These are phyloP conservation scores for Callipepla californica DNA, from an alignment of 2,113 vertebrate genomes.

Conservation along the genomic window DNA sequence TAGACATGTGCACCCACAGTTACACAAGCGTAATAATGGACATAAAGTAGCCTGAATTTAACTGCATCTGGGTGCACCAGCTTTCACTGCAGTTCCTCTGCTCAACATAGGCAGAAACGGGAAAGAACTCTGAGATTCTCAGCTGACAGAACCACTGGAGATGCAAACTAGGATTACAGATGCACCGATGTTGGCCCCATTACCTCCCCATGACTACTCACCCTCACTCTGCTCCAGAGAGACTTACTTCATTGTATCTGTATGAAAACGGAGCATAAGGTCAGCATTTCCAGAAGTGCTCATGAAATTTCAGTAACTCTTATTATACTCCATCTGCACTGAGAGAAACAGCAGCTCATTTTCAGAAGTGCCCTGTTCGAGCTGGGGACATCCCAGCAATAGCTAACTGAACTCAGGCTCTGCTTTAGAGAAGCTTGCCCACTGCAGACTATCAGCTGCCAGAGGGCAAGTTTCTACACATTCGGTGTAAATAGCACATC, in stretches of 20 bases:
- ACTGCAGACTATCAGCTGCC: background rate
- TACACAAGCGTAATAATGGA: background rate
- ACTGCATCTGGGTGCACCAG: background rate
- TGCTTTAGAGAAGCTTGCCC: background rate
- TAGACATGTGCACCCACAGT: background rate
- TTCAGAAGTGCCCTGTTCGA: background rate
- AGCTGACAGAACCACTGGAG: background rate
- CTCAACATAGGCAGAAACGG: background rate
- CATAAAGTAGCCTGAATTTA: background rate
- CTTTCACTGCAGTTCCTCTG: background rate
- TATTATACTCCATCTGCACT: background rate
- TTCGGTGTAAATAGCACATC: background rate
- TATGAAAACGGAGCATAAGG: background rate
- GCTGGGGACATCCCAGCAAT: background rate
- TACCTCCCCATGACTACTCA: background rate
- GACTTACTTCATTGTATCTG: background rate
- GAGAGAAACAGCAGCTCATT: background rate
- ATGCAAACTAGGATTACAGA: background rate
- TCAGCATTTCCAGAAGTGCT: background rate
- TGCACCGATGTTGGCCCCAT: fast-evolving
- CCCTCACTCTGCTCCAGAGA: background rate
- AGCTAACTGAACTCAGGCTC: background rate
- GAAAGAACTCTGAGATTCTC: background rate
- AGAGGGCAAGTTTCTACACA: background rate
- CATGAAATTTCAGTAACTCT: background rate